A percentile compares a stretch with the other conserved stretches of the same genome.
Evolutionary conservation across 2,888 invertebrate genomes (phyloP).

Genomic region (Cryptophagus acutangulus): DNA sequence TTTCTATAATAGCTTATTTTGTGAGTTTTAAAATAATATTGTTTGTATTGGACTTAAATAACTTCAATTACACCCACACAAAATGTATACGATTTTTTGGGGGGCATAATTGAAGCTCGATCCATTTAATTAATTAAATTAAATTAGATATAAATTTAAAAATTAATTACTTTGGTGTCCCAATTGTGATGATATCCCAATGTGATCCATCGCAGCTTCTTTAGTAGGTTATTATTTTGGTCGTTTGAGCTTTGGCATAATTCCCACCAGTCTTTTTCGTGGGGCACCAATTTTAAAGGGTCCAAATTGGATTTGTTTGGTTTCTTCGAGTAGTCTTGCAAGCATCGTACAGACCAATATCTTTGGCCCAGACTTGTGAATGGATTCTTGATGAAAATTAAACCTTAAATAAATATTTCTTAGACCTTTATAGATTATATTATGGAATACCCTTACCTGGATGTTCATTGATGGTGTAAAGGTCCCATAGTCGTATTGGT

Average conservation of each 20-base stretch:
- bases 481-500: slow-evolving; percentile 56
- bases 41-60: too few relatives aligned
- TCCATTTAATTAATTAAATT: too few relatives aligned
- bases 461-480: slow-evolving; percentile 56
- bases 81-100: too few relatives aligned
- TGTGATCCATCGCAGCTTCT: slow-evolving; percentile 85
- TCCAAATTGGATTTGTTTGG: slow-evolving; percentile 71
- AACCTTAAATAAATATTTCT: slow-evolving; percentile 49
- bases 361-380: slow-evolving; percentile 73
- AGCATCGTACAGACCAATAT: slow-evolving; percentile 76
- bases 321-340: slow-evolving; percentile 68
- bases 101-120: too few relatives aligned
- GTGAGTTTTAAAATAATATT: too few relatives aligned
- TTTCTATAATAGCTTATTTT: too few relatives aligned
- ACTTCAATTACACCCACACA: too few relatives aligned
- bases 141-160: not conserved
- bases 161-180: slow-evolving; percentile 74
- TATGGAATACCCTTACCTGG: slow-evolving; percentile 50
- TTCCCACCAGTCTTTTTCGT: slow-evolving; percentile 61
- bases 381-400: slow-evolving; percentile 77
- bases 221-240: slow-evolving; percentile 36
- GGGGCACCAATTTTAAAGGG: slow-evolving; percentile 44
- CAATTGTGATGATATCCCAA: slow-evolving; percentile 98
- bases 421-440: slow-evolving; percentile 12
- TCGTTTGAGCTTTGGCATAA: slow-evolving; percentile 46